Evolutionary conservation across 2,797 vertebrate genomes (phyloP).

Genomic region (Psittacula derbiana): DNA sequence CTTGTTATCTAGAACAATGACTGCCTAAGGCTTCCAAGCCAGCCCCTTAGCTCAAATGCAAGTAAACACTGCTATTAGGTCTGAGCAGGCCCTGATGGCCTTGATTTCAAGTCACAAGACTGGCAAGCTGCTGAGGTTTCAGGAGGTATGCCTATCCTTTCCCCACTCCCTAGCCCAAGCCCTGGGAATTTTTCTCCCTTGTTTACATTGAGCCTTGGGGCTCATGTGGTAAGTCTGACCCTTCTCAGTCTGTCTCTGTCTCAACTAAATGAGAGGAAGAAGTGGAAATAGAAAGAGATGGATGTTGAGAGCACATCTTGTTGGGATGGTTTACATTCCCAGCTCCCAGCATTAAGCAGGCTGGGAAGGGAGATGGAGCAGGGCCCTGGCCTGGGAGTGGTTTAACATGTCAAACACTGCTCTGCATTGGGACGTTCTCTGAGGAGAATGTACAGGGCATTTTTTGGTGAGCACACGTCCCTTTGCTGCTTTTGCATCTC

Average conservation of each 20-base stretch:
- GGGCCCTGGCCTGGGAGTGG: not conserved
- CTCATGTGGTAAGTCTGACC: not conserved
- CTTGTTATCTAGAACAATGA: not conserved
- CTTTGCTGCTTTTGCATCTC: not conserved
- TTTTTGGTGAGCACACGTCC: not conserved
- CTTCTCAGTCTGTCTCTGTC: not conserved
- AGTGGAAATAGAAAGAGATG: not conserved
- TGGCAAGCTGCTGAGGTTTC: slow-evolving; percentile 10
- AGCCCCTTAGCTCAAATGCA: not conserved
- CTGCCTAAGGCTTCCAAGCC: not conserved
- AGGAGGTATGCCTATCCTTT: not conserved
- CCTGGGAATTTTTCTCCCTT: not conserved
- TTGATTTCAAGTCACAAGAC: slow-evolving; percentile 6
- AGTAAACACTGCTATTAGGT: not conserved
- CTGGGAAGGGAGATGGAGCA: not conserved
- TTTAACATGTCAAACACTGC: not conserved
- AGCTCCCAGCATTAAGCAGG: not conserved
- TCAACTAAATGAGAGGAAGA: not conserved
- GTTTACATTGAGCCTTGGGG: not conserved
- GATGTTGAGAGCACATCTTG: not conserved
- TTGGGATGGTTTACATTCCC: not conserved
- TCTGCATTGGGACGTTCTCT: not conserved
- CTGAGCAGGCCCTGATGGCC: not conserved
- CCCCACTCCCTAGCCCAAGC: not conserved
- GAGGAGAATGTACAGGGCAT: not conserved